Evolutionary conservation across 2,113 vertebrate species (phyloP).

Genomic region (Phyllopteryx taeniolatus): DNA sequence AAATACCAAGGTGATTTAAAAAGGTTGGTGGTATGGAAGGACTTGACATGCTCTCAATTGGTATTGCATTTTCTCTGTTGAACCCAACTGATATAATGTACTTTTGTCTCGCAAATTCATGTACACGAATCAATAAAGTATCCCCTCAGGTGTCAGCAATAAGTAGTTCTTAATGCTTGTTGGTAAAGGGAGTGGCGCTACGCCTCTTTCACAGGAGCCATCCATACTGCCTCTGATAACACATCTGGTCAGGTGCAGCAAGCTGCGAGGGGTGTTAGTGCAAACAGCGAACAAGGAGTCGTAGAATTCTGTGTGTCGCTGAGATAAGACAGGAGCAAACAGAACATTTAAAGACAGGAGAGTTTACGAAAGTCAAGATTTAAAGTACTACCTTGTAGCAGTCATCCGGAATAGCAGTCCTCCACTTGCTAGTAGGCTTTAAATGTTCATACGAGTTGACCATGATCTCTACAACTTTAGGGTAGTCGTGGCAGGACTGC

Average conservation of each 20-base stretch:
- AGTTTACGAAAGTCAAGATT: not conserved
- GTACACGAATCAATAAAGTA: slow-evolving; percentile 63
- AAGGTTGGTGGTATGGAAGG: too few relatives aligned
- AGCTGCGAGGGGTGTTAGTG: slow-evolving; percentile 81
- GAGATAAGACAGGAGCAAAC: slow-evolving; percentile 28
- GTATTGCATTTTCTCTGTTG: too few relatives aligned
- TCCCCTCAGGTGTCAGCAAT: slow-evolving; percentile 87
- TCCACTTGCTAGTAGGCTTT: slow-evolving; percentile 83
- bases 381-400: slow-evolving; percentile 77
- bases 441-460: slow-evolving; percentile 86
- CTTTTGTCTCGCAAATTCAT: not conserved
- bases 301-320: slow-evolving; percentile 86
- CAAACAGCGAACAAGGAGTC: slow-evolving; percentile 87
- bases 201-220: slow-evolving; percentile 72
- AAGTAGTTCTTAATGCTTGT: slow-evolving; percentile 82
- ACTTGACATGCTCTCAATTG: too few relatives aligned
- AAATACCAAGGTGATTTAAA: too few relatives aligned
- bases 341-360: not conserved
- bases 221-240: slow-evolving; percentile 74
- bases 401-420: slow-evolving; percentile 80
- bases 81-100: too few relatives aligned
- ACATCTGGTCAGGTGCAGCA: slow-evolving; percentile 88
- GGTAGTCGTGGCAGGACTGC: slow-evolving; percentile 81
- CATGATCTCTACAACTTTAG: slow-evolving; percentile 83
- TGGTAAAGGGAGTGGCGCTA: slow-evolving; percentile 81